Evolutionary conservation across 2,797 vertebrate species (phyloP), one percentile per base, ranked within the genome.

Genomic region (Novumbra hubbsi): DNA sequence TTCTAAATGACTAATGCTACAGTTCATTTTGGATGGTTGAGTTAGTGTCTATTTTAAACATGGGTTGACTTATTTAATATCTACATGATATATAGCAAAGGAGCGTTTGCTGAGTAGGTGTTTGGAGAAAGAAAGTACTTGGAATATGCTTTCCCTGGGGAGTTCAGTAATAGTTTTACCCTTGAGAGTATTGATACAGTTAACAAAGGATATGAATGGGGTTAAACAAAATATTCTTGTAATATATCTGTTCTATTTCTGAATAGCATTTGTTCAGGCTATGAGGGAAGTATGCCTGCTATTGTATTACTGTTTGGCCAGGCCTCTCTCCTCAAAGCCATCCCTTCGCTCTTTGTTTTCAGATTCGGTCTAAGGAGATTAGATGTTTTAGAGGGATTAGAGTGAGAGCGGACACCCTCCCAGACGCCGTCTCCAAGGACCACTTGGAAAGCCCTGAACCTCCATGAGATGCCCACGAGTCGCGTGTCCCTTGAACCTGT

Each of bases 401-500:
- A 74, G 41, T 17, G 27, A 74, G 65, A 49, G 57, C 76, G 24
- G 81, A 81, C 69, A 75, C 75, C 64, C 80, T 64, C 70, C 66
- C 30, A 16, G 66, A 75, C 72, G 60, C 24, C 41, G 75, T 60
- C 55, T 60, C 68, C 1, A 21, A 57, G 16, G 66, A 74, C 73
- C 15, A 6, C 60, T 7, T 71, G 12, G 50, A 34, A 76, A 66
- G 68, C 11, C 27, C n/a, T 11, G 71, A 69, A 49, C 70, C 63
- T 73, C 76, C n/a, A 27, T 78, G 78, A 83, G 63, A 86, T 83
- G 80, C 71, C 80, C 73, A 67, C 49, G 72, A 77, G 75, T 68
- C 57, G 67, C 67, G 79, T 81, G 84, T 85, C 85, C 77, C 86
- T 73, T 85, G 82, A 89, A 73, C 80, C 65, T 19, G 3, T 8